phyloP scores from a whole-genome alignment of 1,140 invertebrate species.

The Temnothorax curvispinosus region DNA sequence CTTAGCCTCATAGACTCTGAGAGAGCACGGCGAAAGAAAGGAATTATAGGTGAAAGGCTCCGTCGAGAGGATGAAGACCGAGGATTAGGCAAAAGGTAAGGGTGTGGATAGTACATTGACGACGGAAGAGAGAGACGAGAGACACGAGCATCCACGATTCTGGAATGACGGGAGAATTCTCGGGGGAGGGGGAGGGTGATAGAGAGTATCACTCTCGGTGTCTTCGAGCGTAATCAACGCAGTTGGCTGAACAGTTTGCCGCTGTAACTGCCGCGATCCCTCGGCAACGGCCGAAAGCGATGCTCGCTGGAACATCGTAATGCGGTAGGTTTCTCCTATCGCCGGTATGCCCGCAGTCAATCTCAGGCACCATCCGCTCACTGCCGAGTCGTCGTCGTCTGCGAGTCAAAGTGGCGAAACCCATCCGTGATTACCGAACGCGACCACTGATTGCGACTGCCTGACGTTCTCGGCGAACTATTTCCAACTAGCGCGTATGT shows the following conservation, averaged over 20 bases:
- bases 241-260: conserved; percentile 67
- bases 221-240: conserved; percentile 73
- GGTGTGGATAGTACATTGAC: neutral
- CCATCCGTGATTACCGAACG: conserved; percentile 71
- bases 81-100: conserved; percentile 56
- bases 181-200: neutral
- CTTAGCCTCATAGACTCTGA: conserved; percentile 47
- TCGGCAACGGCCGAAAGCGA: conserved; percentile 26
- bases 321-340: conserved; percentile 57
- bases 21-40: conserved; percentile 42
- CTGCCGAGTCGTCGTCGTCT: conserved; percentile 55
- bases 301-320: conserved; percentile 59
- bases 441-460: conserved; percentile 60
- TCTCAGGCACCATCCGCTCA: conserved; percentile 57
- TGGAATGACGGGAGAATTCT: neutral
- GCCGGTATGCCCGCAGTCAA: conserved; percentile 60
- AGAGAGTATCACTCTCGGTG: conserved; percentile 68
- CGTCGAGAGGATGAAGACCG: conserved; percentile 50
- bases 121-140: neutral
- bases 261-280: conserved; percentile 27
- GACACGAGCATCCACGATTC: conserved; percentile 4
- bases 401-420: conserved; percentile 71
- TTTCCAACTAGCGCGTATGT: conserved; percentile 4
- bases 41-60: conserved; percentile 63
- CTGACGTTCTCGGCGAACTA: conserved; percentile 53